phyloP scores from a whole-genome alignment of 2,113 vertebrate species.

The Myotis davidii region DNA sequence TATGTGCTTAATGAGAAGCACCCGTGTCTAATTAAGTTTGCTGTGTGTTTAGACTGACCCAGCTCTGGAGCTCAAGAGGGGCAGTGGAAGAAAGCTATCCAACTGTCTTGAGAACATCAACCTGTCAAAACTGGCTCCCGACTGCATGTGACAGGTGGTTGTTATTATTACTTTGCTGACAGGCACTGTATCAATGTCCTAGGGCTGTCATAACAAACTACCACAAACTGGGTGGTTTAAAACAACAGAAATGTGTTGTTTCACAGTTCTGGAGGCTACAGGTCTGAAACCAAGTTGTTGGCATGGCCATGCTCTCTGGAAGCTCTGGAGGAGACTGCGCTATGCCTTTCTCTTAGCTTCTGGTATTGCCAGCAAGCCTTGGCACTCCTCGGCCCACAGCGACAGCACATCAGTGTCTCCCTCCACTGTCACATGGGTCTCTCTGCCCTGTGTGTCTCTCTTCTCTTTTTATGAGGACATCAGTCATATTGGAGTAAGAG shows the following conservation, averaged over 20 bases:
- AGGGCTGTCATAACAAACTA: background rate
- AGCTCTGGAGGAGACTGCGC: too few relatives aligned
- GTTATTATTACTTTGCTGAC: conserved; percentile 25
- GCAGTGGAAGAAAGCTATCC: background rate
- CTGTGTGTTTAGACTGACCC: background rate
- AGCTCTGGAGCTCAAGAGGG: background rate
- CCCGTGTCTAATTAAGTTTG: background rate
- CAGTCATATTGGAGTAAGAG: background rate
- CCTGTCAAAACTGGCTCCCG: background rate
- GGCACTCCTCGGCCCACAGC: background rate
- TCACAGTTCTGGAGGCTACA: background rate
- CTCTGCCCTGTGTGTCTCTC: background rate
- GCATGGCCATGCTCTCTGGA: background rate
- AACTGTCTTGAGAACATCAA: background rate
- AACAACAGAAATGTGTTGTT: background rate
- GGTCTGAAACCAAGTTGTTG: background rate
- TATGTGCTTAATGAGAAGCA: background rate
- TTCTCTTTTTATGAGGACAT: background rate
- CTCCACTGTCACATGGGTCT: background rate
- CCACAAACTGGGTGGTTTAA: background rate
- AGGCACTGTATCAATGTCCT: background rate
- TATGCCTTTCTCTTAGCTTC: background rate
- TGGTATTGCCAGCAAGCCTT: background rate
- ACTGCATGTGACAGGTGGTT: background rate
- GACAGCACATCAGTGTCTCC: fast-evolving